These are phyloP conservation scores for Drosophila affinis DNA, from an alignment of 2,888 invertebrate genomes.

Conservation along the genomic window DNA sequence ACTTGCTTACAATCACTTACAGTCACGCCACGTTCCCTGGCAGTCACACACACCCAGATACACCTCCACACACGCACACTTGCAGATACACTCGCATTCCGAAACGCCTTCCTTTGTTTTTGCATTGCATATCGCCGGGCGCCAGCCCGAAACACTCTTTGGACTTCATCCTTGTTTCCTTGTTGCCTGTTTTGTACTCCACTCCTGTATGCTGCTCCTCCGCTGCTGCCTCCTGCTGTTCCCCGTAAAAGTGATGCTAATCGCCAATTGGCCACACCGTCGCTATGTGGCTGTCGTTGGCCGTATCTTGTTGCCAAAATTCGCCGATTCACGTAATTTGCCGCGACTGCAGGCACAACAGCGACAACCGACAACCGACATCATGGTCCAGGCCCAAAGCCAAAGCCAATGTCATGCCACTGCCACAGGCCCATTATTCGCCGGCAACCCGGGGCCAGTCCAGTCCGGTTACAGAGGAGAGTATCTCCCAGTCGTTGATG, in stretches of 20 bases:
- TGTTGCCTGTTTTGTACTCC: background rate
- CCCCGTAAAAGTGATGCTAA: conserved; percentile 56
- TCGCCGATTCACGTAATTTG: conserved; percentile 59
- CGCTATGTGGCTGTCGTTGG: conserved; percentile 54
- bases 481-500: conserved; percentile 21
- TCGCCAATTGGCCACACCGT: conserved; percentile 68
- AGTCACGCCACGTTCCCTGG: conserved; percentile 33
- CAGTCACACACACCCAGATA: background rate
- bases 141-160: conserved; percentile 5
- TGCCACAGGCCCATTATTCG: conserved; percentile 41
- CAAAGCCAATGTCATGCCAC: conserved; percentile 33
- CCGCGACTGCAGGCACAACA: conserved; percentile 38
- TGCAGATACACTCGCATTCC: conserved; percentile 1
- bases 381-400: conserved; percentile 10
- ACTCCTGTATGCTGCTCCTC: conserved; percentile 1
- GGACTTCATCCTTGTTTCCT: background rate
- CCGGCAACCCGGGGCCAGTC: conserved; percentile 12
- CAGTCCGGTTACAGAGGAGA: background rate
- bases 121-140: conserved; percentile 18
- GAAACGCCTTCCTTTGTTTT: conserved; percentile 13
- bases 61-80: background rate
- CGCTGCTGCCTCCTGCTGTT: conserved; percentile 19
- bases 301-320: conserved; percentile 54
- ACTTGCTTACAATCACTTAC: conserved; percentile 43
- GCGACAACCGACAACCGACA: conserved; percentile 22